Evolutionary conservation across 2,113 vertebrate genomes (phyloP), one percentile per base, ranked within the genome.

Genomic region (Phoenicopterus ruber): DNA sequence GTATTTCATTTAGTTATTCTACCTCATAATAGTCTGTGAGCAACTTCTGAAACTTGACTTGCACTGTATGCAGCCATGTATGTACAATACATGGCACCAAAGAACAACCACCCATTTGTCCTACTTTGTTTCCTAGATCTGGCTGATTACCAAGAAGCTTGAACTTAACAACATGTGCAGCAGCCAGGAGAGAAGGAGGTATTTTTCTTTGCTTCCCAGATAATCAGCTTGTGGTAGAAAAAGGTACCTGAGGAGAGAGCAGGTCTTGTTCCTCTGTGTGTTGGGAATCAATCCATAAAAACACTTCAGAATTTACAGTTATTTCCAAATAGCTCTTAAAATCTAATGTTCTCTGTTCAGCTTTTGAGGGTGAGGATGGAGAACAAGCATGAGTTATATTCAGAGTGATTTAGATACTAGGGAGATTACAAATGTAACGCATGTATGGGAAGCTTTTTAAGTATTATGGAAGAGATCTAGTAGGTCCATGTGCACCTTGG

Each of bases 1-100:
- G 0, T 38, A 69, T 49, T 81, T 70, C 14, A 86, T 21, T 82
- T 58, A 44, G 3, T 70, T 69, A n/a, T 18, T 83, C 19, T 55
- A 52, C 15, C 7, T 86, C 49, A 22, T 17, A 71, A 29, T 12
- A 69, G 11, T 50, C 67, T 20, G 10, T 13, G 10, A 72, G 13
- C 19, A 94, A 55, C 40, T 67, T 86, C 5, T 63, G 55, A 79
- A 82, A 67, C 17, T 13, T 76, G 21, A 63, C 18, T 55, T 72
- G 6, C 25, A 40, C 28, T 46, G 28, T 16, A 71, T 29, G 26
- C 58, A 86, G 40, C 55, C 31, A 40, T 7, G 10, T 28, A 50
- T 5, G 28, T 15, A 38, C 11, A 84, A 38, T 20, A 78, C 24
- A 59, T 0, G 1, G 22, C 31, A 50, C 24, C 3, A 1, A 72